phyloP scores from a whole-genome alignment of 2,888 invertebrate species.

The Caradrina clavipalpis region DNA sequence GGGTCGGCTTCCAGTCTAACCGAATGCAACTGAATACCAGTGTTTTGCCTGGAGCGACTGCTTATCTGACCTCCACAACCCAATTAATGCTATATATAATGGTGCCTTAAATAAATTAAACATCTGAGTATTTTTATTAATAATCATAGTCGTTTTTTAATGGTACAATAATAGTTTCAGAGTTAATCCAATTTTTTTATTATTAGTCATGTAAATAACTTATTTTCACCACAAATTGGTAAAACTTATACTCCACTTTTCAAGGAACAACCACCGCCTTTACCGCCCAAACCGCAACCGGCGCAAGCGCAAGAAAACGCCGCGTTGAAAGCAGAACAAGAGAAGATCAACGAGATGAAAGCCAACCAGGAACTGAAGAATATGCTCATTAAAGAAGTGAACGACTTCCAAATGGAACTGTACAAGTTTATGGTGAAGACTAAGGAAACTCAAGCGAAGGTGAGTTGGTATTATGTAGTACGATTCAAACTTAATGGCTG shows the following conservation, averaged over 20 bases:
- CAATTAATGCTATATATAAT: too few relatives aligned
- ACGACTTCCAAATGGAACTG: conserved; percentile 92
- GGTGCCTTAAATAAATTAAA: not conserved
- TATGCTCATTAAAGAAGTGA: conserved; percentile 92
- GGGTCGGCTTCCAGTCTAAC: too few relatives aligned
- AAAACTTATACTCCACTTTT: not conserved
- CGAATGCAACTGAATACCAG: too few relatives aligned
- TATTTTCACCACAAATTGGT: not conserved
- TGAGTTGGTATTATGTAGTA: conserved; percentile 70
- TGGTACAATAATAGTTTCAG: too few relatives aligned
- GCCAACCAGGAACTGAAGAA: conserved; percentile 88
- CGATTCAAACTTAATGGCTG: too few relatives aligned
- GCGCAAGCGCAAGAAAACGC: conserved; percentile 72
- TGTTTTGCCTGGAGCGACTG: too few relatives aligned
- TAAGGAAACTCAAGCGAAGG: conserved; percentile 86
- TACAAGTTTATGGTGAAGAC: conserved; percentile 91
- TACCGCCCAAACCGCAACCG: conserved; percentile 46
- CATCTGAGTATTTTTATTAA: too few relatives aligned
- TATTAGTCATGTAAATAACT: too few relatives aligned
- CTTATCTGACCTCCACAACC: too few relatives aligned
- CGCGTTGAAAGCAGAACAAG: conserved; percentile 82
- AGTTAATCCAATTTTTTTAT: too few relatives aligned
- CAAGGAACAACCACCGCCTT: conserved; percentile 46
- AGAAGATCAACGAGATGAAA: conserved; percentile 78
- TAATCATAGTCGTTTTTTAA: too few relatives aligned